Conservation (phyloP, 2,888 invertebrate genomes). For the Cosmorhoe ocellata region DNA sequence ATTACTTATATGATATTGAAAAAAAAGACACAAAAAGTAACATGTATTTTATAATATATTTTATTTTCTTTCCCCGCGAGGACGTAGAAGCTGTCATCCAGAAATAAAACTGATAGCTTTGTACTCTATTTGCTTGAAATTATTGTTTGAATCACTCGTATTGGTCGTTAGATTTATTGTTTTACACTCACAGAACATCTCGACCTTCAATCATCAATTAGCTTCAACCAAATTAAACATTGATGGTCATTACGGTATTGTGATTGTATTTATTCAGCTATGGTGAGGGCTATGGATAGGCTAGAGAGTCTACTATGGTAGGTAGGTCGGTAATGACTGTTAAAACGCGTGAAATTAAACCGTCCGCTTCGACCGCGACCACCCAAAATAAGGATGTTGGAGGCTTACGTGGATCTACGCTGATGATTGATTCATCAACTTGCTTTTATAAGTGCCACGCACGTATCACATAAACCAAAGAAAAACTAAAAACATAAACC, state of each 20-base stretch:
- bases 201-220: slow-evolving; percentile 36
- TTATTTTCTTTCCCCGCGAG: no score
- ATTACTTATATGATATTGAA: no score
- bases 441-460: neutral
- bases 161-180: neutral
- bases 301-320: neutral
- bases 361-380: slow-evolving; percentile 50
- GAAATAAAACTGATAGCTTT: no score
- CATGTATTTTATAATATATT: no score
- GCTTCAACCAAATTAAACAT: slow-evolving; percentile 30
- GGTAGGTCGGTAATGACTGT: slow-evolving; percentile 39
- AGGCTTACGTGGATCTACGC: slow-evolving; percentile 1
- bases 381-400: slow-evolving; percentile 52
- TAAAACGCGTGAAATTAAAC: slow-evolving; percentile 74
- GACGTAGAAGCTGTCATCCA: no score
- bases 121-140: no score
- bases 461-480: no score
- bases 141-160: neutral
- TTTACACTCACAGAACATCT: slow-evolving; percentile 8
- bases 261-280: slow-evolving; percentile 50
- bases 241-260: slow-evolving; percentile 36
- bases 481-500: no score
- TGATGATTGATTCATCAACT: neutral
- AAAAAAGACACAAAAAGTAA: no score
- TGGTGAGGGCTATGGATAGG: slow-evolving; percentile 16